Evolutionary conservation across 2,113 vertebrate genomes (phyloP).

Genomic region (Trichomycterus rosablanca): DNA sequence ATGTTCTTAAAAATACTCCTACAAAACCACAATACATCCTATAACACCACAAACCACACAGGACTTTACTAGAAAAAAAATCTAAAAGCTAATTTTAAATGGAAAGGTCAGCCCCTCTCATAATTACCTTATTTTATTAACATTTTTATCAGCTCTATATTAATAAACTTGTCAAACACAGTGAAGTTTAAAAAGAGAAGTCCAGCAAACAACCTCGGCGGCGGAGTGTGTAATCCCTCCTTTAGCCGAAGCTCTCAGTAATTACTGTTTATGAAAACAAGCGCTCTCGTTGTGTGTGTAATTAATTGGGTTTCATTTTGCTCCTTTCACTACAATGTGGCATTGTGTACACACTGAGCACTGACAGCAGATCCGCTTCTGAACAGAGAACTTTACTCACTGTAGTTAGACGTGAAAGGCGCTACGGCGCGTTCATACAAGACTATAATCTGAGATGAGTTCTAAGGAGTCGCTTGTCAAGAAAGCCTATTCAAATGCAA

Average conservation of each 20-base stretch:
- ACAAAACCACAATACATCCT: too few relatives aligned
- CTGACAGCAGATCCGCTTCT: conserved; percentile 25
- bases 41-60: too few relatives aligned
- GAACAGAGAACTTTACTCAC: conserved; percentile 11
- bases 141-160: too few relatives aligned
- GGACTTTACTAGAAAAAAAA: too few relatives aligned
- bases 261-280: conserved; percentile 46
- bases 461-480: conserved; percentile 19
- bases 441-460: conserved; percentile 17
- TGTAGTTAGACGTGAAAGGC: conserved; percentile 9
- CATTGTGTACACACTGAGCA: neutral
- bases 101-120: too few relatives aligned
- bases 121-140: too few relatives aligned
- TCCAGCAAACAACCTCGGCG: too few relatives aligned
- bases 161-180: too few relatives aligned
- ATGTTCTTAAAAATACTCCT: too few relatives aligned
- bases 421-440: neutral
- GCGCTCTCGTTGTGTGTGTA: conserved; percentile 26
- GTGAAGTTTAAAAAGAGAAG: too few relatives aligned
- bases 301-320: conserved; percentile 35
- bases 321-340: conserved; percentile 8
- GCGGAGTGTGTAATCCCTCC: too few relatives aligned
- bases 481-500: conserved; percentile 25
- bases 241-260: conserved; percentile 27
- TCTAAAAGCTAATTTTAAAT: too few relatives aligned